Evolutionary conservation across 2,113 vertebrate genomes (phyloP).

Genomic region (Saccopteryx leptura): DNA sequence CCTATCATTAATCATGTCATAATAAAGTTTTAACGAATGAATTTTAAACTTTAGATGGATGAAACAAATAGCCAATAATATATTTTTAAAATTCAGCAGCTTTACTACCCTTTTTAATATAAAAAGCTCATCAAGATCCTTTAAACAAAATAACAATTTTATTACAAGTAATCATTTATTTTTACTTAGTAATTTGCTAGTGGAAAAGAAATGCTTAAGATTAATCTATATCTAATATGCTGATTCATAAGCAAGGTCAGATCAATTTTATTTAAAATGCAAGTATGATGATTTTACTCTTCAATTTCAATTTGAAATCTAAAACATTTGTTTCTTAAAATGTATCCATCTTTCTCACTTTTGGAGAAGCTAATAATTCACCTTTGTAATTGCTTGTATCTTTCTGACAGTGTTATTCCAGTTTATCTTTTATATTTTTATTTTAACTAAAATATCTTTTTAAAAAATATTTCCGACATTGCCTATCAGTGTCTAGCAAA

Average conservation of each 20-base stretch:
- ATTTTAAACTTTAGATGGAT: slow-evolving; percentile 20
- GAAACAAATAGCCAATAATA: slow-evolving; percentile 26
- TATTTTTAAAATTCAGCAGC: slow-evolving; percentile 41
- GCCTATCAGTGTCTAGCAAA: not conserved
- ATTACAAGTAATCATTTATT: slow-evolving; percentile 40
- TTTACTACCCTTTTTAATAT: not conserved
- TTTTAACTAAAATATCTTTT: not conserved
- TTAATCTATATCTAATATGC: slow-evolving; percentile 18
- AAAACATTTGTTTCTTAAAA: not conserved
- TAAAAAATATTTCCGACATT: not conserved
- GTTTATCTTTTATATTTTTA: not conserved
- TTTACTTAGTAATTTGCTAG: slow-evolving; percentile 39
- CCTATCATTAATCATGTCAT: not conserved
- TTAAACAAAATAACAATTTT: slow-evolving; percentile 10
- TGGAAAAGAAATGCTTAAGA: not conserved
- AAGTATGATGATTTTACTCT: slow-evolving; percentile 16
- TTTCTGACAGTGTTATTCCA: not conserved
- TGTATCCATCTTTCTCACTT: not conserved
- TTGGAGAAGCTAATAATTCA: not conserved
- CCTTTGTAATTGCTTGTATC: not conserved
- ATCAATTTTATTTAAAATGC: slow-evolving; percentile 15
- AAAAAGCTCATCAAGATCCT: slow-evolving; percentile 16
- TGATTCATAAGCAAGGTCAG: slow-evolving; percentile 50
- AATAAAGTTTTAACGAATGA: not conserved
- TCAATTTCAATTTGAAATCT: slow-evolving; percentile 46